A percentile compares a stretch with the other conserved stretches of the same genome.
Evolutionary conservation across 2,888 invertebrate species (phyloP).

Genomic region (Drosophila lacicola): DNA sequence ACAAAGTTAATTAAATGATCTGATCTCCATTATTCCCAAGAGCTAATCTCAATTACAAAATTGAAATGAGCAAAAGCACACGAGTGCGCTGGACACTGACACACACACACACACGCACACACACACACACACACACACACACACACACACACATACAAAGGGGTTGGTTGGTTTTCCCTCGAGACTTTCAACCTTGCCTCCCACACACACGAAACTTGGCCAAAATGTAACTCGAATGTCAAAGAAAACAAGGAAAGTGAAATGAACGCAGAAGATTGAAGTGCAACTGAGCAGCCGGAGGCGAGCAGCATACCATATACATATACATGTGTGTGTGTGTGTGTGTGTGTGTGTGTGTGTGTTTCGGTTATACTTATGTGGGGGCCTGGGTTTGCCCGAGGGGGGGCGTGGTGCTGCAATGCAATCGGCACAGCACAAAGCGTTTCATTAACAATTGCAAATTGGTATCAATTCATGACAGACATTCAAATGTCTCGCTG

Average conservation of each 20-base stretch:
- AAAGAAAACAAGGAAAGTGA: constrained; percentile 78
- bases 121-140: not conserved
- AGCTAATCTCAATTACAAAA: constrained; percentile 83
- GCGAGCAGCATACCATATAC: not conserved
- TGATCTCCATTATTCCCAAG: constrained; percentile 83
- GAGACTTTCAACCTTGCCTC: constrained; percentile 25
- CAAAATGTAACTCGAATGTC: constrained; percentile 76
- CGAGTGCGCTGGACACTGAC: constrained; percentile 27
- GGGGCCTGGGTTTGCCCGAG: constrained; percentile 8
- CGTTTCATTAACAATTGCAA: constrained; percentile 82
- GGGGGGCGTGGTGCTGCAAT: constrained; percentile 43
- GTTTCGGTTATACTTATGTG: constrained; percentile 28
- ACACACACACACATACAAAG: not conserved
- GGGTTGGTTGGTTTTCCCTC: constrained; percentile 7
- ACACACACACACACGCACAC: constrained; percentile 4
- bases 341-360: not conserved
- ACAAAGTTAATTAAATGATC: constrained; percentile 84
- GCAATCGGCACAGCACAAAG: constrained; percentile 78
- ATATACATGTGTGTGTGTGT: not conserved
- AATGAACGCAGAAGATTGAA: constrained; percentile 65
- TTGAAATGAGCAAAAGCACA: constrained; percentile 78
- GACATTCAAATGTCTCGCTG: constrained; percentile 61
- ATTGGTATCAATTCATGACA: constrained; percentile 80
- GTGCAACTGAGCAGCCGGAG: constrained; percentile 49
- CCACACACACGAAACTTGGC: constrained; percentile 55